Conservation (phyloP, 1,140 invertebrate genomes). For the Drusus annulatus region DNA sequence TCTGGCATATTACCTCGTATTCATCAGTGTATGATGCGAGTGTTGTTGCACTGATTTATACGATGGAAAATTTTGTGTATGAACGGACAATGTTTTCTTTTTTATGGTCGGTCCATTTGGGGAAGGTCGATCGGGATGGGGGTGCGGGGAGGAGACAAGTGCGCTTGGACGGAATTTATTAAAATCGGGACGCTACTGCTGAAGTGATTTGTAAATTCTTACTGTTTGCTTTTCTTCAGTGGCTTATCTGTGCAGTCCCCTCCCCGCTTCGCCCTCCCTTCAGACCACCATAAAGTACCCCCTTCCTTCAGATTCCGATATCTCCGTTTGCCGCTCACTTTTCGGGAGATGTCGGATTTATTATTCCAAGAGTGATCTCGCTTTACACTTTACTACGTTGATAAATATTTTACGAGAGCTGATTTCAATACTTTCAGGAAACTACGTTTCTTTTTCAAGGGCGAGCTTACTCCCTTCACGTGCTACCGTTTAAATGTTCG, state of each 20-base stretch:
- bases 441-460: too few species aligned
- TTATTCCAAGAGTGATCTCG: not conserved
- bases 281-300: not conserved
- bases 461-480: too few species aligned
- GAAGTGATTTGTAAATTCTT: not conserved
- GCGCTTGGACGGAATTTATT: not conserved
- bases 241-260: not conserved
- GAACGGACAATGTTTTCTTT: too few species aligned
- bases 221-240: not conserved
- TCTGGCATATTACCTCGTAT: too few species aligned
- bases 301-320: not conserved
- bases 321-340: conserved; percentile 3
- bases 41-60: too few species aligned
- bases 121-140: too few species aligned
- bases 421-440: too few species aligned
- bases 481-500: too few species aligned
- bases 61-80: too few species aligned
- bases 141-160: too few species aligned
- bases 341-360: not conserved
- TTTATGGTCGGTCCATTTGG: too few species aligned
- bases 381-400: not conserved
- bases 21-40: too few species aligned
- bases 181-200: not conserved
- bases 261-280: not conserved
- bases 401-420: conserved; percentile 15